Evolutionary conservation across 2,888 invertebrate species (phyloP).

Genomic region (Noctua comes): DNA sequence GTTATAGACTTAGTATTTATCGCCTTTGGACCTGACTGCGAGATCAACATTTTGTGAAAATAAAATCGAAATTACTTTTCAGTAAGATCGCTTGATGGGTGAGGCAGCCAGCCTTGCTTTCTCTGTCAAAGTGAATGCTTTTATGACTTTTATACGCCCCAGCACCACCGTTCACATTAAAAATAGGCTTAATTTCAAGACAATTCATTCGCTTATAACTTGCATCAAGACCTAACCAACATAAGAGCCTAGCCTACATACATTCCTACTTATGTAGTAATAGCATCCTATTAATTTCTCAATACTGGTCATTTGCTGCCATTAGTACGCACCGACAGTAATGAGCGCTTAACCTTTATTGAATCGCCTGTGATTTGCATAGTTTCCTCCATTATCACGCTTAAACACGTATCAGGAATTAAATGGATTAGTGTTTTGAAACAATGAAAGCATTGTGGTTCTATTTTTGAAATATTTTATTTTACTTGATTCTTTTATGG

Average conservation of each 20-base stretch:
- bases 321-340: slow-evolving; percentile 18
- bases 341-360: slow-evolving; percentile 50
- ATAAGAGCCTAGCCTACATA: slow-evolving; percentile 36
- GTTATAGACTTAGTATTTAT: slow-evolving; percentile 9
- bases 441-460: slow-evolving; percentile 10
- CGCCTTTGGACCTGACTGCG: not conserved
- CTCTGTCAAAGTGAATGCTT: too few species aligned
- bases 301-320: slow-evolving; percentile 43
- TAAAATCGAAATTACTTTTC: not conserved
- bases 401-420: slow-evolving; percentile 4
- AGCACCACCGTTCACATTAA: too few species aligned
- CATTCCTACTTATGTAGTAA: slow-evolving; percentile 34
- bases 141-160: too few species aligned
- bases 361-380: slow-evolving; percentile 47
- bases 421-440: not conserved
- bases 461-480: not conserved
- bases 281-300: slow-evolving; percentile 48
- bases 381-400: not conserved
- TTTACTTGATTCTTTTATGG: too few species aligned
- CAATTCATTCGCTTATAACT: slow-evolving; percentile 2
- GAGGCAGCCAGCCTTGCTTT: too few species aligned
- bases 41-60: not conserved
- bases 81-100: too few species aligned
- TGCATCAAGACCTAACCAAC: not conserved
- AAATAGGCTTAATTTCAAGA: too few species aligned